These are phyloP conservation scores for Corythaeola cristata DNA, from an alignment of 2,113 vertebrate genomes.

Conservation along the genomic window DNA sequence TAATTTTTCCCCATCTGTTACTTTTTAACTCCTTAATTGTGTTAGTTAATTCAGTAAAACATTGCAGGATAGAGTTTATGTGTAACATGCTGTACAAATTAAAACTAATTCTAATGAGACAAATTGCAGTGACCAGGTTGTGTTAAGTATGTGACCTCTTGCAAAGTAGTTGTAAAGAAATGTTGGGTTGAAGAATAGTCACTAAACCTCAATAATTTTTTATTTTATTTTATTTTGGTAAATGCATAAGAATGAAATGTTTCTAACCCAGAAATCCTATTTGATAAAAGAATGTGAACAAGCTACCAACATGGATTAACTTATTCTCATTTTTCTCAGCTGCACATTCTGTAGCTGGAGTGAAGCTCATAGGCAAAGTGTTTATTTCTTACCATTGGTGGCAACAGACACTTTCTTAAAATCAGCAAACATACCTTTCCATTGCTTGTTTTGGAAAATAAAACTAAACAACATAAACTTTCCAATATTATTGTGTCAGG, in stretches of 20 bases:
- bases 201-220: background rate
- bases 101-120: slow-evolving; percentile 33
- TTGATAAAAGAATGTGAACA: background rate
- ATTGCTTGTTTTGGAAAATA: background rate
- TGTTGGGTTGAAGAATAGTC: background rate
- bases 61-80: background rate
- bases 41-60: slow-evolving; percentile 20
- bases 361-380: background rate
- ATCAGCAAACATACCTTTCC: background rate
- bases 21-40: slow-evolving; percentile 33
- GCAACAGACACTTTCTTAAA: background rate
- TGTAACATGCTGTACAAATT: slow-evolving; percentile 32
- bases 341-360: background rate
- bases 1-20: slow-evolving; percentile 10
- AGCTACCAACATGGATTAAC: background rate
- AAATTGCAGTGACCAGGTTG: slow-evolving; percentile 28
- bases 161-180: background rate
- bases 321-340: background rate
- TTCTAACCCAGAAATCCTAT: background rate
- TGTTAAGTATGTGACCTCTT: background rate
- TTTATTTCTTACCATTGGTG: background rate
- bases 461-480: background rate
- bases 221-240: background rate
- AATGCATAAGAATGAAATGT: background rate
- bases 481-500: background rate